Base-by-base conservation (phyloP, 2,797 vertebrate species). In the Argentina silus region DNA sequence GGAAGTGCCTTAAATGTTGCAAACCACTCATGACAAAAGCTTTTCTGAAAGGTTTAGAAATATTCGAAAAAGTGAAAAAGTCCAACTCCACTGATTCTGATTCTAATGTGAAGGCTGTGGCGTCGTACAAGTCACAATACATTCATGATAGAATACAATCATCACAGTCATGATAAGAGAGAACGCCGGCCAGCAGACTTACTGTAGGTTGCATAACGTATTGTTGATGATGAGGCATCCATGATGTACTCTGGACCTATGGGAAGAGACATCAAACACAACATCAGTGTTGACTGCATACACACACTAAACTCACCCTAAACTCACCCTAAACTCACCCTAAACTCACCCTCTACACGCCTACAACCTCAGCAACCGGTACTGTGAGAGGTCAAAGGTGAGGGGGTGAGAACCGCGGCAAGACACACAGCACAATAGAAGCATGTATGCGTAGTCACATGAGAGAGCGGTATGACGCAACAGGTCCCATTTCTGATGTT, bases 161-260 rank as follows among this genome's bases (percentile, higher is more conserved):
- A n/a, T n/a, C n/a, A 19, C 8, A 62, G 23, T 14, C 6, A 14
- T 19, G 27, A 6, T 3, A 23, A 21, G 8, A 60, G 42, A 21
- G 43, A 70, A 19, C 27, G 15, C 36, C 15, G 12, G n/a, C 44
- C 43, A 9, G 62, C 79, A 48, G 89, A 97, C 96, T 94, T 94
- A 96, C 95, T 93, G 95, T 94, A 87, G 95, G 95, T 93, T 95
- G 95, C 95, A 96, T 95, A 94, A 95, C 94, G 85, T 96, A 96
- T 85, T 95, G 93, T 80, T 94, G 95, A 90, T 94, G 95, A 90
- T 96, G 95, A 91, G 95, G 95, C 95, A 95, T 96, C 95, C 95
- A 96, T 86, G 95, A 96, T 91, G 95, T 95, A 85, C 95, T 96
- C 95, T 96, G 95, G 91, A 96, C 94, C 96, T 92, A 92, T 76